Evolutionary conservation across 2,113 vertebrate species (phyloP), one percentile per base, ranked within the genome.

Genomic region (Engraulis encrasicolus): DNA sequence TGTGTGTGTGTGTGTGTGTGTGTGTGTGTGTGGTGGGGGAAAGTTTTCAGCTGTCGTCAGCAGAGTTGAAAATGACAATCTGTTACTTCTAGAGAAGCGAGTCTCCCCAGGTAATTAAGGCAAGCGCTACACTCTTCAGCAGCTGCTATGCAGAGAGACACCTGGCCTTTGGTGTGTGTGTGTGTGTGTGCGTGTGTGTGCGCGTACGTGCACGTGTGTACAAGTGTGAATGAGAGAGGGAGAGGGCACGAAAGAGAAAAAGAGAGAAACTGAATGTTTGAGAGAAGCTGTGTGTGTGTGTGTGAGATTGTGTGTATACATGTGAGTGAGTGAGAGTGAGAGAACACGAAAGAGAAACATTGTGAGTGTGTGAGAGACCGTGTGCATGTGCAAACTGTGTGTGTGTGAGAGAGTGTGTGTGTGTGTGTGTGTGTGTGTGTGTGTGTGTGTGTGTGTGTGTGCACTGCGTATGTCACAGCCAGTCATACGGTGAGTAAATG

Each of bases 401-500:
- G 40, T 45, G 3, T 45, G 9, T 9, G 9, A 9, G n/a, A 80
- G 81, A 74, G 37, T 58, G 81, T 54, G 58, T 52, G 79, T 50
- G 54, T 78, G 78, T 58, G 85, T 79, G 78, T 19, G 38, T 31
- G 36, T 23, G 74, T 19, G 85, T 84, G 85, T 48, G 74, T 50
- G 31, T 81, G 82, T 82, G 49, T 85, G 82, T 50, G 40, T 45
- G 40, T 45, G 40, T 45, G 40, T 45, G 3, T 45, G 40, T 45
- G 40, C 9, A 9, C 9, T 45, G 40, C 9, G 3, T 45, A 9
- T 45, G 40, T 86, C 84, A 90, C 78, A 89, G 86, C 85, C 81
- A 88, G 85, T 80, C 80, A 82, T 84, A 85, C 54, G 40, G 78
- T 87, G 84, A 92, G 86, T 89, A 89, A 87, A 85, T 85, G 66